Conservation (phyloP, 2,797 vertebrate genomes). For the Clamator glandarius region DNA sequence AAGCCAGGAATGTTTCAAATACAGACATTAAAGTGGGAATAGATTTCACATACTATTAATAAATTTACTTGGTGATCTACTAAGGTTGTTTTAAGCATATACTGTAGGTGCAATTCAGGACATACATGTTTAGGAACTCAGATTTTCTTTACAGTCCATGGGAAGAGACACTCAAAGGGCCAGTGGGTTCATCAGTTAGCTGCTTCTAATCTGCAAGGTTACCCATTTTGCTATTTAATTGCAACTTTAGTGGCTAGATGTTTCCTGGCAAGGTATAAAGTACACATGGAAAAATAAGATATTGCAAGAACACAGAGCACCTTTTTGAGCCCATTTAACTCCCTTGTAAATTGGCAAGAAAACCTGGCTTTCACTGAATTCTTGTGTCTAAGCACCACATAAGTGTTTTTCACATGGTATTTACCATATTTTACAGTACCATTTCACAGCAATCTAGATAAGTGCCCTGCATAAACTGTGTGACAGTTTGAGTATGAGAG, state of each 20-base stretch:
- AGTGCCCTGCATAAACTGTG: background rate
- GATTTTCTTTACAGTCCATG: background rate
- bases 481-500: background rate
- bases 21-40: background rate
- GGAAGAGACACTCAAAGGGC: background rate
- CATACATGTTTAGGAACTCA: background rate
- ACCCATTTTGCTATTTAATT: conserved; percentile 23
- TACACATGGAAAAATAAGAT: conserved; percentile 43
- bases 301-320: conserved; percentile 26
- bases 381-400: background rate
- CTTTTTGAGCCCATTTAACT: conserved; percentile 16
- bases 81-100: background rate
- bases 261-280: conserved; percentile 50
- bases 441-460: background rate
- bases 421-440: background rate
- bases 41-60: background rate
- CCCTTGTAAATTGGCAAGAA: background rate
- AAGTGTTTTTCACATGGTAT: background rate
- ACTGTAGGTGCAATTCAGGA: background rate
- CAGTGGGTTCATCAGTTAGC: background rate
- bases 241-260: background rate
- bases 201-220: background rate
- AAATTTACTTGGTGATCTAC: background rate
- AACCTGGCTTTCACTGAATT: background rate
- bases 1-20: background rate